These are phyloP conservation scores for Sebastes schlegelii DNA, from an alignment of 2,113 vertebrate species.

Conservation along the genomic window DNA sequence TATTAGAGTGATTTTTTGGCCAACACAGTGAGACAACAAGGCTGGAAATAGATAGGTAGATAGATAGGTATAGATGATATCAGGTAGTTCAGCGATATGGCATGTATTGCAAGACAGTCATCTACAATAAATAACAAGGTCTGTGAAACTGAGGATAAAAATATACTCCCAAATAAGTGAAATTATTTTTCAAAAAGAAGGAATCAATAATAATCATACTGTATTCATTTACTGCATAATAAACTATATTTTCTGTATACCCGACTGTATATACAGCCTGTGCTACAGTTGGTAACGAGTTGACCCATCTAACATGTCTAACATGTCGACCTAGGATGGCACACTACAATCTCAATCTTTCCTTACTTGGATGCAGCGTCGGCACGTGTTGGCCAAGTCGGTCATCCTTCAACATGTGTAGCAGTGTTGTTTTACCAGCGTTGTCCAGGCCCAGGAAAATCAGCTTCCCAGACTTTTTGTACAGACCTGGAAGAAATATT, in stretches of 20 bases:
- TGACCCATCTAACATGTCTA: no score
- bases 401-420: constrained; percentile 98
- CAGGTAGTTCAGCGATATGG: no score
- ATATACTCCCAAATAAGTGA: no score
- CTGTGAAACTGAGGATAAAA: not conserved
- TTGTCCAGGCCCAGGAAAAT: constrained; percentile 98
- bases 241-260: not conserved
- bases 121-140: not conserved
- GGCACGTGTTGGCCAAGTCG: constrained; percentile 95
- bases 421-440: constrained; percentile 96
- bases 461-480: constrained; percentile 96
- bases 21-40: not conserved
- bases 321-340: not conserved
- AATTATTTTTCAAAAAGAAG: not conserved
- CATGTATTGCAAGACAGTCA: not conserved
- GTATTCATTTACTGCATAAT: not conserved
- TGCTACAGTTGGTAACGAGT: not conserved
- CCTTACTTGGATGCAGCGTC: constrained; percentile 94
- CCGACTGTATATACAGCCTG: no score
- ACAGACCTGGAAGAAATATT: constrained; percentile 85
- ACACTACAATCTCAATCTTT: not conserved
- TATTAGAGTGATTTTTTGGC: not conserved
- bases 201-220: not conserved
- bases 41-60: not conserved
- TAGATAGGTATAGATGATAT: no score